Evolutionary conservation across 2,113 vertebrate species (phyloP), one percentile per base, ranked within the genome.

Genomic region (Grammomys surdaster): DNA sequence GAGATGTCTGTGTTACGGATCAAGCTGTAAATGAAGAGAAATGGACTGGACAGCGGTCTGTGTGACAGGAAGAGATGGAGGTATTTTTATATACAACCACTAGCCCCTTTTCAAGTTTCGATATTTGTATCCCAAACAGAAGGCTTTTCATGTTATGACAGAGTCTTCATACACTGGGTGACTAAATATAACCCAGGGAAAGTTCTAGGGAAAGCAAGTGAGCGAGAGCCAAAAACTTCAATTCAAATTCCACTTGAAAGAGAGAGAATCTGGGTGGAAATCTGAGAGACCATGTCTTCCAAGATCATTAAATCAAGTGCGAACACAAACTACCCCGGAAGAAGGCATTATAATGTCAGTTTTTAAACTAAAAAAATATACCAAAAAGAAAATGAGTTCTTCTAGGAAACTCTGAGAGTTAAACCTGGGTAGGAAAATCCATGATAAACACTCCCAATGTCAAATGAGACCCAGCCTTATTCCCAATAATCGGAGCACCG

Each of bases 41-140:
- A 33, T 36, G 26, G 54, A 54, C 81, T 16, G 51, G n/a, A 58
- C 46, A 77, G 72, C 63, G 36, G 31, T 17, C 70, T 63, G 54
- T 16, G 81, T 31, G 20, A 77, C 58, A 89, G 86, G 77, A 92
- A 40, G 3, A 88, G 89, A 96, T 46, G 69, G 2, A 54, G 54
- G 24, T 91, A 87, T 95, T 97, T 96, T 95, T 95, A 96, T 65
- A 78, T 43, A 94, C 0, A 85, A 86, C 19, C 81, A 89, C 67
- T 94, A 88, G 90, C 86, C 46, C 65, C 85, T 65, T 95, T 93
- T 86, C 87, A 96, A 95, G 92, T 84, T 95, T 88, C 95, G 81
- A 76, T 92, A 95, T 91, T 97, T 97, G 69, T 96, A 88, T 92
- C 96, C 93, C 72, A 92, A 96, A 96, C 95, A 97, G 96, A 97